phyloP scores from a whole-genome alignment of 1,140 invertebrate species.

The Eueides isabella region DNA sequence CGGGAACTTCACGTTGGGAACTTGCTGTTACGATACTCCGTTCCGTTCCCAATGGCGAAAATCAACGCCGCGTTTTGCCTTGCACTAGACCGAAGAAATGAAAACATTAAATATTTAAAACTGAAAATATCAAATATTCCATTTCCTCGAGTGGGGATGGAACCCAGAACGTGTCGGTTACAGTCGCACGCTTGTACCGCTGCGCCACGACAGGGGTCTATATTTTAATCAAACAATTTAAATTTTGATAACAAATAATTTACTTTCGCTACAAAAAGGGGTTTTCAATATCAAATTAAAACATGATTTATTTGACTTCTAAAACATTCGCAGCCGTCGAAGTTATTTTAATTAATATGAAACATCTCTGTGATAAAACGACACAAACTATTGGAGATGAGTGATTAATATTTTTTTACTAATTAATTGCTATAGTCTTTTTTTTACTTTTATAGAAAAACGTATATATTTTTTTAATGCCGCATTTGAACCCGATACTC shows the following conservation, averaged over 20 bases:
- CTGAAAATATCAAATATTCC: no score
- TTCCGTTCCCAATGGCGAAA: neutral
- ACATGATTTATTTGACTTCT: conserved; percentile 13
- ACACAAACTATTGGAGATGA: neutral
- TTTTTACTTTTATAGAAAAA: neutral
- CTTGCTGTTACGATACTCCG: no score
- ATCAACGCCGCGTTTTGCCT: neutral
- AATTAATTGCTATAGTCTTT: neutral
- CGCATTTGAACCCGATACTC: no score
- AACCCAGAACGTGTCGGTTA: no score
- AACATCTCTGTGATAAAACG: neutral
- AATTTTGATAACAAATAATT: conserved; percentile 2
- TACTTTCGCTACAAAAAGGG: neutral
- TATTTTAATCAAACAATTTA: neutral
- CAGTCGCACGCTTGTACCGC: no score
- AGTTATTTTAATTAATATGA: conserved; percentile 9
- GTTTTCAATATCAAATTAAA: conserved; percentile 11
- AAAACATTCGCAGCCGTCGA: neutral
- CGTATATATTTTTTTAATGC: no score
- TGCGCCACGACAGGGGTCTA: neutral
- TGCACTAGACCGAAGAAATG: no score
- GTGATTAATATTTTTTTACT: neutral
- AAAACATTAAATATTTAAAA: no score
- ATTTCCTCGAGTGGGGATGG: no score
- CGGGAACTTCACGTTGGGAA: no score